Conservation (phyloP, 2,797 vertebrate genomes). For the Allenopithecus nigroviridis region DNA sequence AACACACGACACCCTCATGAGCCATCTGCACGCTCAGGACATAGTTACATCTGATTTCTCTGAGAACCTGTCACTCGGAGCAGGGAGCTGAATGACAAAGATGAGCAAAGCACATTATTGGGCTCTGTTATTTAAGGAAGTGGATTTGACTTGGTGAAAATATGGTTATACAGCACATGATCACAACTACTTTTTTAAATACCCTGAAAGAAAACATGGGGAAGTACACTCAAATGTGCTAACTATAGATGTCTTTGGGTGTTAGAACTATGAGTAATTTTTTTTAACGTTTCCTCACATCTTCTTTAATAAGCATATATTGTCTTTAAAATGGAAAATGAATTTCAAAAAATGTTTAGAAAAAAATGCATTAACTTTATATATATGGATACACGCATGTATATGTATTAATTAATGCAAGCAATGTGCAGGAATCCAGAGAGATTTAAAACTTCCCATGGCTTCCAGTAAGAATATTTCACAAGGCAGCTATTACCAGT, state of each 20-base stretch:
- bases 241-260: not conserved
- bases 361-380: conserved; percentile 18
- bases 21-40: not conserved
- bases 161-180: not conserved
- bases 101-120: not conserved
- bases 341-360: not conserved
- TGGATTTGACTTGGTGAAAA: not conserved
- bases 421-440: not conserved
- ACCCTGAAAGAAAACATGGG: not conserved
- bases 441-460: not conserved
- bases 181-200: not conserved
- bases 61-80: not conserved
- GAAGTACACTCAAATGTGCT: not conserved
- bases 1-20: not conserved
- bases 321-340: not conserved
- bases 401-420: not conserved
- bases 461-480: not conserved
- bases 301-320: not conserved
- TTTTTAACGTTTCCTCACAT: not conserved
- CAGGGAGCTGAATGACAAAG: not conserved
- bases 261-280: not conserved
- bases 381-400: not conserved
- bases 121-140: not conserved
- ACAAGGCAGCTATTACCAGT: not conserved
- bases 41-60: not conserved